These are phyloP conservation scores for Drosophila anomelani DNA, from an alignment of 2,888 invertebrate species.

Conservation along the genomic window DNA sequence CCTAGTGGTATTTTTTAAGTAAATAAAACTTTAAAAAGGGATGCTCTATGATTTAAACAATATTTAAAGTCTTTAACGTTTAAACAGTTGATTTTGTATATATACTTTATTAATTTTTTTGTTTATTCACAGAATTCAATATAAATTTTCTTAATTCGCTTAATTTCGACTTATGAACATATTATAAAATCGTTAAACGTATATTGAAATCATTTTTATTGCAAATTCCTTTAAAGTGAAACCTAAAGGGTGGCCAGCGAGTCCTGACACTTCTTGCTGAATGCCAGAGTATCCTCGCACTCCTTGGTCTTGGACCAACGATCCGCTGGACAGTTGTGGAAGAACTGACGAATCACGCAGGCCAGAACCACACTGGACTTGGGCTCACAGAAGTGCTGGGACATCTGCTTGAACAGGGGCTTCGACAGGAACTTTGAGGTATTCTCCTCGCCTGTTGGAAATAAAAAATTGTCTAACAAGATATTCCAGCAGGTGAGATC, in stretches of 20 bases:
- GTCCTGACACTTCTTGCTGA: constrained; percentile 68
- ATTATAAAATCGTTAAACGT: too few relatives aligned
- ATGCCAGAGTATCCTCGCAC: constrained; percentile 60
- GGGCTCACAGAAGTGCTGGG: constrained; percentile 62
- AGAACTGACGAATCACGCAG: constrained; percentile 72
- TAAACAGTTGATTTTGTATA: background rate
- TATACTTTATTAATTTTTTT: background rate
- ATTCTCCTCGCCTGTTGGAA: constrained; percentile 62
- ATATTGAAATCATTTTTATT: constrained; percentile 9
- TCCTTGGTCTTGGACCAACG: constrained; percentile 74
- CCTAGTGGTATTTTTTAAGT: accelerated
- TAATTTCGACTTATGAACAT: accelerated
- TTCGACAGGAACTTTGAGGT: constrained; percentile 62
- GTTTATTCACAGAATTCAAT: too few relatives aligned
- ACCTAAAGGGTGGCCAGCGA: constrained; percentile 39
- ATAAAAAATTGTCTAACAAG: background rate
- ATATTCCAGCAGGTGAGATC: accelerated
- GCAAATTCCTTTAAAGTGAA: background rate
- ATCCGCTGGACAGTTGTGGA: constrained; percentile 73
- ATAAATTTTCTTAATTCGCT: background rate
- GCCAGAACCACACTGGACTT: constrained; percentile 66
- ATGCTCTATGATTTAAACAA: accelerated
- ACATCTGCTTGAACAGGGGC: constrained; percentile 53
- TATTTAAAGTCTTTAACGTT: too few relatives aligned
- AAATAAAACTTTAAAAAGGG: background rate